Percentiles rank a stretch among this genome's conserved stretches.
phyloP scores from a whole-genome alignment of 2,888 invertebrate species.

The Zhuqinia jingwanae region DNA sequence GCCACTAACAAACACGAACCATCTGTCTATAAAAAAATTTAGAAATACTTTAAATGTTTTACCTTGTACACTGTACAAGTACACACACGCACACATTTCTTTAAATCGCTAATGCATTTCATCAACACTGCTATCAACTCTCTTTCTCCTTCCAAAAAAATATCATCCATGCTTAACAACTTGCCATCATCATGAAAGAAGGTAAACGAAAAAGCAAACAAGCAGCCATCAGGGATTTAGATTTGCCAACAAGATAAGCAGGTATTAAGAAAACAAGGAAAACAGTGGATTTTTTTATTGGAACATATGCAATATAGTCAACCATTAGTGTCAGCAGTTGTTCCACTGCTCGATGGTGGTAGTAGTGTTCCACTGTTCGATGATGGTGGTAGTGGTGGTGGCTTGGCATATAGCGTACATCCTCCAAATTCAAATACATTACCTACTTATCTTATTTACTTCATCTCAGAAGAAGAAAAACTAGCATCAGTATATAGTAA shows the following conservation, averaged over 20 bases:
- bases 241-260: conserved; percentile 1
- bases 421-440: no score
- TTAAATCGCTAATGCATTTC: neutral
- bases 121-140: no score
- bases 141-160: no score
- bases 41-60: neutral
- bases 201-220: neutral
- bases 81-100: neutral
- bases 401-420: no score
- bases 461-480: conserved; percentile 14
- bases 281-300: neutral
- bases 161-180: no score
- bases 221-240: neutral
- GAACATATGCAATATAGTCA: neutral
- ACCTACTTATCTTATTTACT: no score
- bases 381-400: neutral
- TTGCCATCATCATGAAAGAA: neutral
- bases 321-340: neutral
- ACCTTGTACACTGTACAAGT: no score
- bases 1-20: neutral
- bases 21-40: neutral
- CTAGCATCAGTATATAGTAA: neutral
- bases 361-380: neutral
- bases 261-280: neutral
- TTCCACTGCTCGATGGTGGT: neutral